phyloP scores from a whole-genome alignment of 64 coral and sea anemone species.

The Porites lutea region DNA sequence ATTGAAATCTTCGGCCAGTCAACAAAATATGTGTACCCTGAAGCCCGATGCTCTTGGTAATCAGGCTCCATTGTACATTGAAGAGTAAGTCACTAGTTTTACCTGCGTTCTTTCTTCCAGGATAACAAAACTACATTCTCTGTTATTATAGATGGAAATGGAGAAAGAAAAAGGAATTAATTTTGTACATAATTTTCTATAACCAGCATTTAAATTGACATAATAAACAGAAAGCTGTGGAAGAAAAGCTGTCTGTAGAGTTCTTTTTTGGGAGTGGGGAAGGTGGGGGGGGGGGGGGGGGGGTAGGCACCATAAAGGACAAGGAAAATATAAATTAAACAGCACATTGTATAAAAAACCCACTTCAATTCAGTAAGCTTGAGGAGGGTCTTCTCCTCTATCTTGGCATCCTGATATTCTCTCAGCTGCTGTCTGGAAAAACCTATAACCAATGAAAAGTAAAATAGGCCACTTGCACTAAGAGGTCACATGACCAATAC shows the following conservation, averaged over 20 bases:
- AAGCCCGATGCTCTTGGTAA: too few relatives aligned
- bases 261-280: too few relatives aligned
- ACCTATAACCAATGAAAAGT: background rate
- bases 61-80: too few relatives aligned
- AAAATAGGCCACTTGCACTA: background rate
- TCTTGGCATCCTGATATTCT: background rate
- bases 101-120: constrained; percentile 23
- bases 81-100: background rate
- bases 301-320: too few relatives aligned
- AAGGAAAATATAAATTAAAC: background rate
- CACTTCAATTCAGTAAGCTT: constrained; percentile 25
- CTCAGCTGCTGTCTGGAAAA: background rate
- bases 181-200: too few relatives aligned
- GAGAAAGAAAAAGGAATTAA: background rate
- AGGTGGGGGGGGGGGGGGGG: too few relatives aligned
- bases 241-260: too few relatives aligned
- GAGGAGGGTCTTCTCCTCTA: background rate
- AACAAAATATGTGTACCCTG: too few relatives aligned
- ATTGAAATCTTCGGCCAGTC: too few relatives aligned
- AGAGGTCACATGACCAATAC: too few relatives aligned
- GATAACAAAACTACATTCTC: constrained; percentile 11
- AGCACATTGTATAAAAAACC: background rate
- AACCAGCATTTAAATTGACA: too few relatives aligned
- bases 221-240: background rate
- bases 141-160: background rate